These are phyloP conservation scores for Pseudois nayaur DNA, from an alignment of 2,113 vertebrate genomes.

Conservation along the genomic window DNA sequence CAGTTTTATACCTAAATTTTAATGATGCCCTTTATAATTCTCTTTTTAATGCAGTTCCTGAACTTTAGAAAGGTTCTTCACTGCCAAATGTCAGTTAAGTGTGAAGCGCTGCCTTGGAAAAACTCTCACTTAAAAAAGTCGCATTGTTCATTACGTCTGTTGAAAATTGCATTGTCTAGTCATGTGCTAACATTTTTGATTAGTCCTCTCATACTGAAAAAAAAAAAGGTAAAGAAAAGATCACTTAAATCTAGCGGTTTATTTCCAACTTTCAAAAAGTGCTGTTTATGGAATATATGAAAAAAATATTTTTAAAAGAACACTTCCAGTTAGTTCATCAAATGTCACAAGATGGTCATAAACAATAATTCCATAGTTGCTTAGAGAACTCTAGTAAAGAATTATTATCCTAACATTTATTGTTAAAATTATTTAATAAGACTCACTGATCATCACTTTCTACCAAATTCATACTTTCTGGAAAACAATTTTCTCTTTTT, in stretches of 20 bases:
- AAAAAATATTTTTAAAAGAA: not conserved
- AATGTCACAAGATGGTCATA: not conserved
- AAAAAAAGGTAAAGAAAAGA: not conserved
- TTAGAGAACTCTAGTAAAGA: not conserved
- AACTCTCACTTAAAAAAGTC: conserved; percentile 41
- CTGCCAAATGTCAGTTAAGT: conserved; percentile 78
- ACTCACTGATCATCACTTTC: not conserved
- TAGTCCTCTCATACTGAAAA: not conserved
- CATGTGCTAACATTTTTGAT: conserved; percentile 6
- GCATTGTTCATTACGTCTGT: conserved; percentile 50
- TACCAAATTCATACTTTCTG: not conserved
- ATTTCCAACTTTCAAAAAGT: not conserved
- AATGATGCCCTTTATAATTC: conserved; percentile 81
- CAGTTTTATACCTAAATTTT: conserved; percentile 78
- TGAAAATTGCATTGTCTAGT: conserved; percentile 40
- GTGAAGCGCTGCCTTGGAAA: conserved; percentile 68
- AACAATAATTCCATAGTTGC: not conserved
- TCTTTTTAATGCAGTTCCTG: conserved; percentile 79
- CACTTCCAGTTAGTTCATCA: not conserved
- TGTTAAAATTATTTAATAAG: not conserved
- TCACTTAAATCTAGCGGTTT: not conserved
- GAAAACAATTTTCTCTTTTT: not conserved
- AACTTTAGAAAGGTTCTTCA: conserved; percentile 81
- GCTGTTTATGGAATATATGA: not conserved
- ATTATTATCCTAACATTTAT: not conserved